These are phyloP conservation scores for Chamaea fasciata DNA, from an alignment of 2,113 vertebrate species.

Conservation along the genomic window DNA sequence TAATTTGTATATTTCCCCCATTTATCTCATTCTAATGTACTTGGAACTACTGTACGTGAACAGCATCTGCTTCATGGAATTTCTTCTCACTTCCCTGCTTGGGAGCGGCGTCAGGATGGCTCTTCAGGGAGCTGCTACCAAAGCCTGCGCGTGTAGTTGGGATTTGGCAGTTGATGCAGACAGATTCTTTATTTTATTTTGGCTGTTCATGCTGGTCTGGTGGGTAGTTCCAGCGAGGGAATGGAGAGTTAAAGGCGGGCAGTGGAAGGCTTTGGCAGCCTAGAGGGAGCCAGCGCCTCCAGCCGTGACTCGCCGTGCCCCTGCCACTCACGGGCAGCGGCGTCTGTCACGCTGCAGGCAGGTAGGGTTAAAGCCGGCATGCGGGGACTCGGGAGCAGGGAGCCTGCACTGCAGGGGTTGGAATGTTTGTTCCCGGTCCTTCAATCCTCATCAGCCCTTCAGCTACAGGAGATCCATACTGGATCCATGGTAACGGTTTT, in stretches of 20 bases:
- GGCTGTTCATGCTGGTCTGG: neutral
- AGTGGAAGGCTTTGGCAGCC: conserved; percentile 57
- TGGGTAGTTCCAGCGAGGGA: neutral
- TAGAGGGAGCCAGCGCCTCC: conserved; percentile 76
- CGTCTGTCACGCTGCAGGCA: conserved; percentile 64
- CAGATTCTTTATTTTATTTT: neutral
- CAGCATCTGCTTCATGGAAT: conserved; percentile 32
- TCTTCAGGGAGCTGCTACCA: neutral
- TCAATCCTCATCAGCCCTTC: conserved; percentile 21
- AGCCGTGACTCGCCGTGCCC: conserved; percentile 66
- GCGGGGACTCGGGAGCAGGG: conserved; percentile 52
- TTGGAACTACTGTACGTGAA: conserved; percentile 11
- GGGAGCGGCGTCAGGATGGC: neutral
- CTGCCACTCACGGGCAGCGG: conserved; percentile 57
- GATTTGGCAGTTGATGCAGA: neutral
- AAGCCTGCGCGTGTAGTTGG: neutral
- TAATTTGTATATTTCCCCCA: neutral
- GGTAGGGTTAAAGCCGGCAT: conserved; percentile 60
- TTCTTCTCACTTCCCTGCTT: neutral
- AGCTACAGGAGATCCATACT: conserved; percentile 47
- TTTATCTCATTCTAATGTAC: neutral
- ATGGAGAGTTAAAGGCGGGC: conserved; percentile 54
- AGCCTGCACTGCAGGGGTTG: conserved; percentile 77
- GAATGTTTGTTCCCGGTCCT: conserved; percentile 35
- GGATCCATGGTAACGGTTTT: conserved; percentile 78